phyloP scores from a whole-genome alignment of 2,113 vertebrate species.

The Triplophysa tibetana region DNA sequence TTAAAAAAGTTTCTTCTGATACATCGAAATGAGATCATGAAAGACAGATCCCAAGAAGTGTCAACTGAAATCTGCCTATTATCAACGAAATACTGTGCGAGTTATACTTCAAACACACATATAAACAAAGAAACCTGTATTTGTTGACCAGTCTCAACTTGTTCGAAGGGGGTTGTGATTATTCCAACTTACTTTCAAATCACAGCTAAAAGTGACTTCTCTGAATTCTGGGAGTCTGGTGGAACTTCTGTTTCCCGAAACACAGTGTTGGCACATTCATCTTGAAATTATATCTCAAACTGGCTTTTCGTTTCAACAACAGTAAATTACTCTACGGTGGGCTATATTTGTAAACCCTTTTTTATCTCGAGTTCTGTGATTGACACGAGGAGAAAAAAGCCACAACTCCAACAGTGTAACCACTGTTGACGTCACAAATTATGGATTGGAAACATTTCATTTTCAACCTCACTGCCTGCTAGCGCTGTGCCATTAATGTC shows the following conservation, averaged over 20 bases:
- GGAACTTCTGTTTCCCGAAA: conserved; percentile 13
- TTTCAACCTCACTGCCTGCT: not conserved
- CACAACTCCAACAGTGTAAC: not conserved
- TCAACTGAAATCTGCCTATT: not conserved
- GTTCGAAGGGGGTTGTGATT: not conserved
- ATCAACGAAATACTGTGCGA: not conserved
- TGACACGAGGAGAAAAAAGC: not conserved
- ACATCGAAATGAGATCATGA: not conserved
- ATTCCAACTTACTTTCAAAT: conserved; percentile 35
- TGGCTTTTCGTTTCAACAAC: not conserved
- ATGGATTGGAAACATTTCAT: conserved; percentile 1
- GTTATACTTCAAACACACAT: conserved; percentile 6
- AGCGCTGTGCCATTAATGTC: not conserved
- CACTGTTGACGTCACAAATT: conserved; percentile 5
- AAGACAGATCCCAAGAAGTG: not conserved
- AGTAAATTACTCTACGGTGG: not conserved
- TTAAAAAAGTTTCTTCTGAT: not conserved
- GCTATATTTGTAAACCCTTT: not conserved
- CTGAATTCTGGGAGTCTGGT: conserved; percentile 26
- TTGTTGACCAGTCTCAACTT: conserved; percentile 14
- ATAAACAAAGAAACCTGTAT: conserved; percentile 14
- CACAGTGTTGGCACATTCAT: not conserved
- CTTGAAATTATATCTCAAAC: not conserved
- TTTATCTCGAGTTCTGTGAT: not conserved
- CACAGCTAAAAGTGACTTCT: conserved; percentile 12